Base-by-base conservation (phyloP, 2,888 invertebrate genomes). In the Dasysyrphus albostriatus region DNA sequence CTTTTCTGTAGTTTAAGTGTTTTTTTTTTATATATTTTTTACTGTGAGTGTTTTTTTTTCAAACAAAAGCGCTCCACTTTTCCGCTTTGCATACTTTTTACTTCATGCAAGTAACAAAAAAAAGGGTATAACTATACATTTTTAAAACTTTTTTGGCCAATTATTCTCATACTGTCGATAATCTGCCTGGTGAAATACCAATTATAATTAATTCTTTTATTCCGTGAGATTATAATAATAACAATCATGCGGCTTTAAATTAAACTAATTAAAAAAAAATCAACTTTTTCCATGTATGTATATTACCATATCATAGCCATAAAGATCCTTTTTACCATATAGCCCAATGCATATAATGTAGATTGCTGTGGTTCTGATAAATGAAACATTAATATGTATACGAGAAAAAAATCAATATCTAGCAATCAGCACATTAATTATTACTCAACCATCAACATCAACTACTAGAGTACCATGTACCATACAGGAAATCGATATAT, bases 321-420 rank as follows among this genome's bases (percentile, higher is more conserved):
- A 37, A 59, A 19, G 6, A 19, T 16, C 34, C n/a, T 5, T 34
- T 10, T n/a, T 39, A 24, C 4, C 5, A 32, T 7, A 59, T 12
- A 24, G 1, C 1, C 6, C 19, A 37, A 2, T 12, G 7, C 14
- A 42, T 16, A 42, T n/a, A 65, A 16, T 19, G 14, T 14, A 24
- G 24, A 42, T 39, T 42, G 14, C 7, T 63, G 8, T 19, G 19
- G 51, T 54, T 24, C 67, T 3, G 14, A 39, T 69, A 54, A 49
- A 49, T 74, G 14, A 63, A 58, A 42, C 34, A 61, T 67, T 67
- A 34, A 67, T 9, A 37, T 32, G 8, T 7, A 58, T 24, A 24
- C 24, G 0, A 10, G n/a, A 49, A 37, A 56, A 78, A 65, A 83
- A 87, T 87, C 83, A 78, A 87, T 87, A 78, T 14, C 16, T 75